Base-by-base conservation (phyloP, 2,113 vertebrate species). In the Raja brachyura region DNA sequence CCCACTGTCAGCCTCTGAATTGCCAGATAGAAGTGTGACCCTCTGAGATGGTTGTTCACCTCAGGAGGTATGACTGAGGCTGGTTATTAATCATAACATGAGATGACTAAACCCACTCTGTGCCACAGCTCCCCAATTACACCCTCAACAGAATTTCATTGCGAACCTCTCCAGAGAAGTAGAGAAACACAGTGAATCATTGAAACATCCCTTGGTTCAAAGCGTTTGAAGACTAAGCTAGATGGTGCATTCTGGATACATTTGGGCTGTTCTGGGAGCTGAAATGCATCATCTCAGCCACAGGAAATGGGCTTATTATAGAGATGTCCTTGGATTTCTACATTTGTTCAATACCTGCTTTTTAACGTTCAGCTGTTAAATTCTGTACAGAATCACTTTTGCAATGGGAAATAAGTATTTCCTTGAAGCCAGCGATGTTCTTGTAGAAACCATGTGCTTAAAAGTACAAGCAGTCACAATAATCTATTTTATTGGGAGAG, bases 201-300 rank as follows among this genome's bases (percentile, higher is more conserved):
- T 48, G 90, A 88, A 54, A 73, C 33, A 92, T 92, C 33, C 10
- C 33, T 54, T 48, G 39, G 73, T 70, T 73, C 68, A 25, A 20
- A 92, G 68, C 90, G 73, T 73, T 92, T 63, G 18, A 92, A 39
- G 66, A 70, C 73, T 74, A 70, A 54, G 8, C 39, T 14, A 74
- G 66, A 92, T 92, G 73, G 25, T 92, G 20, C 39, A 88, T 25
- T 63, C 5, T 86, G 14, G 81, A 61, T 92, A 73, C 90, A 92
- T 92, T 70, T 92, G 63, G 25, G 20, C 66, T 92, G 28, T 48
- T 92, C 68, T 92, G 11, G 66, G 66, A 73, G 31, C 14, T 48
- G 9, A 92, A 20, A 39, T 54, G 18, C 10, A 92, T 39, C 13
- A 28, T 48, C 68, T 25, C 25, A 92, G 68, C 10, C 11, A 48